Conservation (phyloP, 92 coral and sea anemone species). For the Montipora capitata region DNA sequence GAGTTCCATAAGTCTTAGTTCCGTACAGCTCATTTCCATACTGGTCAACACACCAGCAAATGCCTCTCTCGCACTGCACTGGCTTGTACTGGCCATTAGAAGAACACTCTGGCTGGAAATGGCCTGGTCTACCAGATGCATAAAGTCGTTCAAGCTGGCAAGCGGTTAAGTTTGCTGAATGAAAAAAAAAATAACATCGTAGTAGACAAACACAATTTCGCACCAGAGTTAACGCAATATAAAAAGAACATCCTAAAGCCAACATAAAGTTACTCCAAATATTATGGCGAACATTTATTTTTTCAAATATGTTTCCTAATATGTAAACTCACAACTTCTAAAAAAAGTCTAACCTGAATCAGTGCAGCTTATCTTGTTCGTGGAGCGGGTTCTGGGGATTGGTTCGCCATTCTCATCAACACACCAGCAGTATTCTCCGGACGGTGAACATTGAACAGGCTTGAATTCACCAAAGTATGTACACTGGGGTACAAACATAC, state of each 20-base stretch:
- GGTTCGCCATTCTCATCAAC: constrained; percentile 85
- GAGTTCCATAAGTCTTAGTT: constrained; percentile 62
- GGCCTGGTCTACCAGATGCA: constrained; percentile 86
- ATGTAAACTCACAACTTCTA: too few relatives aligned
- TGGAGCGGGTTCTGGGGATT: constrained; percentile 86
- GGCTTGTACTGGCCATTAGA: constrained; percentile 77
- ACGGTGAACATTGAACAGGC: constrained; percentile 85
- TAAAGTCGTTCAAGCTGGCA: constrained; percentile 87
- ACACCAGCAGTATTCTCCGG: constrained; percentile 95
- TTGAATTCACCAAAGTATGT: constrained; percentile 74
- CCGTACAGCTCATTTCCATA: constrained; percentile 87
- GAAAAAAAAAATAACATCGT: neutral
- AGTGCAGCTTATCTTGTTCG: constrained; percentile 70
- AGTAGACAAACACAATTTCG: neutral
- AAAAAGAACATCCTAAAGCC: too few relatives aligned
- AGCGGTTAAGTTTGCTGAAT: constrained; percentile 67
- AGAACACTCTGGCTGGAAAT: constrained; percentile 82
- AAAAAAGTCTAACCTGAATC: constrained; percentile 65
- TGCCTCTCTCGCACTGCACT: constrained; percentile 80
- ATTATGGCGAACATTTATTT: too few relatives aligned
- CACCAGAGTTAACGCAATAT: too few relatives aligned
- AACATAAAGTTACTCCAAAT: too few relatives aligned
- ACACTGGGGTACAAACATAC: constrained; percentile 87
- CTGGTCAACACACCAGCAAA: constrained; percentile 96
- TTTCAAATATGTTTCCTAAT: too few relatives aligned